Evolutionary conservation across 1,140 invertebrate species (phyloP).

Genomic region (Meloidogyne hapla): DNA sequence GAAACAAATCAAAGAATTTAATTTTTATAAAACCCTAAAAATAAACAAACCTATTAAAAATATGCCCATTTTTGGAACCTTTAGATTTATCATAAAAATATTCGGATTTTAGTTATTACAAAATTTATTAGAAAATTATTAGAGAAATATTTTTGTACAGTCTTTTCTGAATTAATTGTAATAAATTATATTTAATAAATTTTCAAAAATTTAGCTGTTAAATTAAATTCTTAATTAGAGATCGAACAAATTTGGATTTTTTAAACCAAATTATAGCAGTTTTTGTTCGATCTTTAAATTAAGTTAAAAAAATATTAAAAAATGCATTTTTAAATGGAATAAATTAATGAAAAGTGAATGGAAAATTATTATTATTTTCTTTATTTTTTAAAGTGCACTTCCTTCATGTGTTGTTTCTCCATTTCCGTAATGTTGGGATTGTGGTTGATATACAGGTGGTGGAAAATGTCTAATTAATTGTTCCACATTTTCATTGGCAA

Average conservation of each 20-base stretch:
- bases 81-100: too few relatives aligned
- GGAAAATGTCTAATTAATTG: slow-evolving; percentile 32
- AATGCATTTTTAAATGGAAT: too few relatives aligned
- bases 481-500: slow-evolving; percentile 34
- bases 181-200: neutral
- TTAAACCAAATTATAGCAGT: too few relatives aligned
- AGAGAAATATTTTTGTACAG: too few relatives aligned
- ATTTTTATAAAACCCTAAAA: too few relatives aligned
- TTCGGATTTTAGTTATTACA: neutral
- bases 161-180: neutral
- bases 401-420: slow-evolving; percentile 8
- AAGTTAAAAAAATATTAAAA: too few relatives aligned
- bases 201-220: neutral
- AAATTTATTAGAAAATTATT: neutral
- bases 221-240: too few relatives aligned
- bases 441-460: slow-evolving; percentile 37
- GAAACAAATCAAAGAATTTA: slow-evolving; percentile 7
- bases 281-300: too few relatives aligned
- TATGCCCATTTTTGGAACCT: too few relatives aligned
- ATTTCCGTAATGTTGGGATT: slow-evolving; percentile 17
- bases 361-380: neutral
- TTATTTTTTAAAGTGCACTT: slow-evolving; percentile 6
- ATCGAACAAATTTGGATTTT: too few relatives aligned
- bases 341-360: neutral
- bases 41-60: too few relatives aligned